These are phyloP conservation scores for Hirundo rustica DNA, from an alignment of 2,797 vertebrate genomes.

Conservation along the genomic window DNA sequence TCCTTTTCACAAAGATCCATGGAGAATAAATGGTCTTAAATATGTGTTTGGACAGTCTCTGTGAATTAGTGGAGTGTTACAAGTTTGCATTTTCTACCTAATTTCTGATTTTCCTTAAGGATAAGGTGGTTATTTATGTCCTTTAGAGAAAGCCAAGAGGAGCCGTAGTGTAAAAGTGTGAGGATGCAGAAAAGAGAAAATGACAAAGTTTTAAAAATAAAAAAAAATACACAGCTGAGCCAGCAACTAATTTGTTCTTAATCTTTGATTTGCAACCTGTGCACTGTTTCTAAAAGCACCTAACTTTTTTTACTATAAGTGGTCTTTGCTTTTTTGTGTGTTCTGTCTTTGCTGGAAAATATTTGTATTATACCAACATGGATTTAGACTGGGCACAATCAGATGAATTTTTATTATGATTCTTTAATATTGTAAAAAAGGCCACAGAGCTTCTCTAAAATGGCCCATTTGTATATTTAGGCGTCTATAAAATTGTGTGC, in stretches of 20 bases:
- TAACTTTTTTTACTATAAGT: accelerated
- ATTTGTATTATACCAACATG: background rate
- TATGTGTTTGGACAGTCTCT: background rate
- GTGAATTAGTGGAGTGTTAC: background rate
- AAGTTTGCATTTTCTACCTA: background rate
- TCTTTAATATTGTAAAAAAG: background rate
- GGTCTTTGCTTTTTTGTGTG: accelerated
- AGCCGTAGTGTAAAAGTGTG: background rate
- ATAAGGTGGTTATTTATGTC: background rate
- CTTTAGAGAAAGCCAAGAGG: background rate
- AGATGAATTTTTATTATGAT: background rate
- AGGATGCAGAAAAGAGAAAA: background rate
- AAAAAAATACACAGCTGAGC: background rate
- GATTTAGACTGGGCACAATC: background rate
- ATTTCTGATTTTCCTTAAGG: background rate
- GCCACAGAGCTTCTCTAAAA: background rate
- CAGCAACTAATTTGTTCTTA: background rate
- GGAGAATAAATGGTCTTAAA: background rate
- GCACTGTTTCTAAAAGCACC: background rate
- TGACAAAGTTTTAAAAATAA: background rate
- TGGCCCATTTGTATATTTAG: accelerated
- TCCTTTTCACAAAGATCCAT: background rate
- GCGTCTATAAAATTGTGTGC: accelerated
- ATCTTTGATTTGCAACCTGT: background rate
- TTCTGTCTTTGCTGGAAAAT: background rate